phyloP scores from a whole-genome alignment of 92 coral and sea anemone species.

The Zoanthus sansibaricus region DNA sequence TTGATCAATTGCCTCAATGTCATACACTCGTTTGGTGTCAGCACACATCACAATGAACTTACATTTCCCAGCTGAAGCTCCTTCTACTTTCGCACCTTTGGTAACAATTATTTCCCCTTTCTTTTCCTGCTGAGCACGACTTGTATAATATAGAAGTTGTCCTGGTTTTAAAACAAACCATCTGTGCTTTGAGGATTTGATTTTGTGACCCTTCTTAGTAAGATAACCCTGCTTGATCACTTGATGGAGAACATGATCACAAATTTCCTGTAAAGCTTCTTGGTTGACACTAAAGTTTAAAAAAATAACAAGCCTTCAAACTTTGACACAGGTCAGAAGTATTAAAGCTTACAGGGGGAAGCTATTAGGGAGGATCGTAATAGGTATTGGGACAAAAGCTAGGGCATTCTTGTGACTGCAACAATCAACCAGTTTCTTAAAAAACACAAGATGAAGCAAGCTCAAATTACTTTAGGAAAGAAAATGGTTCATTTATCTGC shows the following conservation, averaged over 20 bases:
- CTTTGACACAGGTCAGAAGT: background rate
- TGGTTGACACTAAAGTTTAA: conserved; percentile 64
- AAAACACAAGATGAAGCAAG: no score
- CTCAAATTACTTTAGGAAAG: no score
- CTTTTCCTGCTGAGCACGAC: conserved; percentile 75
- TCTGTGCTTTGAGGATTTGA: conserved; percentile 84
- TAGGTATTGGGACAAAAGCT: no score
- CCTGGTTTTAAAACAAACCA: conserved; percentile 96
- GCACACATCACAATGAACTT: conserved; percentile 83
- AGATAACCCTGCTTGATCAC: conserved; percentile 90
- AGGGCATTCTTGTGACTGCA: no score
- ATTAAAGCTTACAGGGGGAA: no score
- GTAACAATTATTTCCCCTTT: conserved; percentile 83
- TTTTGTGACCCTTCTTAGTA: conserved; percentile 90
- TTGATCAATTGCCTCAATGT: conserved; percentile 87
- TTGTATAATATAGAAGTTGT: conserved; percentile 76
- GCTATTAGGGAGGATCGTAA: no score
- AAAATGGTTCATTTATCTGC: no score
- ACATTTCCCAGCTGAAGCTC: conserved; percentile 75
- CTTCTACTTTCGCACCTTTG: conserved; percentile 75
- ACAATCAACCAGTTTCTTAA: no score
- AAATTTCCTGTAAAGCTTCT: conserved; percentile 92
- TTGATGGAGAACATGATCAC: conserved; percentile 77
- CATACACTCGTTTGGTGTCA: conserved; percentile 72
- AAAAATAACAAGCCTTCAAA: background rate